Base-by-base conservation (phyloP, 2,113 vertebrate species). In the Dunckerocampus dactyliophorus region DNA sequence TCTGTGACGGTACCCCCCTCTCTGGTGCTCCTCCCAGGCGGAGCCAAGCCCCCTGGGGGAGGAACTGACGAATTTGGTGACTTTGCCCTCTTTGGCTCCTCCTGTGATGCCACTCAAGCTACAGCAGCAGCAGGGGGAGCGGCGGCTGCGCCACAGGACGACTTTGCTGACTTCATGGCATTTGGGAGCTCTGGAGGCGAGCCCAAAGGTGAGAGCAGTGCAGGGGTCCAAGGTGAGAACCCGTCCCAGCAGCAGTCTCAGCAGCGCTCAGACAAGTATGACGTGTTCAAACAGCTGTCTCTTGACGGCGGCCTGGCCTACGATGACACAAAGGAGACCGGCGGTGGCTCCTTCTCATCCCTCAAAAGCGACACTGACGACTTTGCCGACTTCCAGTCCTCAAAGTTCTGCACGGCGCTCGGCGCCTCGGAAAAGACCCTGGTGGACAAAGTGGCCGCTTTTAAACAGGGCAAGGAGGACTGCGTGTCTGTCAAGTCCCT, bases 101-200 rank as follows among this genome's bases (percentile, higher is more conserved):
- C 95, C 67, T 90, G 92, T 37, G 81, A 84, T 24, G 53, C 80
- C 12, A 19, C 80, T 59, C 74, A 75, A 39, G 61, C 75, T 59
- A 49, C 82, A n/a, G 49, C 82, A 8, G 31, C 31, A 0, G 63
- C 69, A 22, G 75, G 82, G 28, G 83, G 79, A 52, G 75, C 55
- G 13, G 61, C 58, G 5, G 78, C 73, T 3, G 72, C 65, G 4
- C 67, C 78, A 74, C 96, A 95, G 59, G 96, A 98, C 47, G 95
- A 99, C 85, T 99, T 99, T 90, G 95, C 96, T 58, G 97, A 99
- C 86, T 99, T 99, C 79, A 93, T 98, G 93, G 94, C 95, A 14
- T 98, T 98, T 58, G 93, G 90, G 59, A 90, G 90, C 74, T 84
- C 90, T 1, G 69, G 86, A 2, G 92, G 84, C 3, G 91, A 93